Evolutionary conservation across 2,888 invertebrate genomes (phyloP), one percentile per base, ranked within the genome.

Genomic region (Tenthredo amoena): DNA sequence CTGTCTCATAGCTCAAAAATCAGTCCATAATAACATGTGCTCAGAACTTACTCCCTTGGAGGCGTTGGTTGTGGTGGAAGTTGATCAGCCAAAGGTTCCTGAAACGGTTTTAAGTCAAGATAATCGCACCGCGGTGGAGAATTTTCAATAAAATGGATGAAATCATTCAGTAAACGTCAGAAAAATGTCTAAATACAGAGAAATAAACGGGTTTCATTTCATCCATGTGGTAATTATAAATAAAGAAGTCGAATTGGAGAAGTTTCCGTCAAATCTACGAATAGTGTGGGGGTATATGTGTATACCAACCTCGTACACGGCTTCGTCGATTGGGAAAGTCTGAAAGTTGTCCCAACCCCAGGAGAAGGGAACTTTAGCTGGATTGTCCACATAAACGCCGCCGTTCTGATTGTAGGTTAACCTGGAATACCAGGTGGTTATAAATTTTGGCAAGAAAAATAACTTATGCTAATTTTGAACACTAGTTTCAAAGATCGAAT

Each of bases 371-470:
- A 86, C 65, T 18, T 88, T 88, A 2, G 86, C 74, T 40, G 88
- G 89, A 88, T 88, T 88, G 85, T 91, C 89, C 86, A 85, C 77
- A 81, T 85, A 90, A 87, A 90, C 88, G 85, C 91, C 91, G 40
- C 90, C 89, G 47, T 89, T 89, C 87, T 91, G 91, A 89, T 91
- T 91, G 86, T 89, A 91, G 77, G 89, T 90, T 82, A 91, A 87
- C 68, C 91, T 91, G 86, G 43, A 86, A 81, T 81, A 77, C 77
- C 34, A 50, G 77, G 50, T 77, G 77, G n/a, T 77, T 26, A 65
- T 50, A 15, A 74, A 84, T 72, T 43, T 74, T 1, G 15, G 26
- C 12, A 6, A 31, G 7, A 62, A 37, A 31, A 47, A 65, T 26
- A 18, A 34, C 47, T 9, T 65, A 10, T 26, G 31, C 21, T 12